Evolutionary conservation across 1,140 invertebrate species (phyloP).

Genomic region (Neelides sp.): DNA sequence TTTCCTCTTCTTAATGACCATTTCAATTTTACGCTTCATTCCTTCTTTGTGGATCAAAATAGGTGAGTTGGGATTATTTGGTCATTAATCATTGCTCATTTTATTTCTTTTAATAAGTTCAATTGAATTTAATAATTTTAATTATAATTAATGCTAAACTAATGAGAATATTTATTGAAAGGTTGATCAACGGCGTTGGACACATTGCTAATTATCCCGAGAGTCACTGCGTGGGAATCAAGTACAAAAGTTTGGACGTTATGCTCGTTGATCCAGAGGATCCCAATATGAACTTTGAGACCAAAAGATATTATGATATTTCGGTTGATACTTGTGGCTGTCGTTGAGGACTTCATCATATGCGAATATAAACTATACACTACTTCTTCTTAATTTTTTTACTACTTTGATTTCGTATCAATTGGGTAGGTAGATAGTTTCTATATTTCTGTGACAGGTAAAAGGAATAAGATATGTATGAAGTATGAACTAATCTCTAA

Average conservation of each 20-base stretch:
- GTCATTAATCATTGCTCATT: neutral
- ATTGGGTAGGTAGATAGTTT: too few relatives aligned
- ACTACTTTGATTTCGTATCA: too few relatives aligned
- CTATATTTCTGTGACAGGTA: too few relatives aligned
- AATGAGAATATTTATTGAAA: neutral
- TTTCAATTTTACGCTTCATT: slow-evolving; percentile 20
- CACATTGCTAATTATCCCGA: slow-evolving; percentile 8
- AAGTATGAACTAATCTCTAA: too few relatives aligned
- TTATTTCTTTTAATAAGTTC: neutral
- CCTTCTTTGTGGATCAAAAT: slow-evolving; percentile 16
- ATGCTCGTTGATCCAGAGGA: neutral
- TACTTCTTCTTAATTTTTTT: too few relatives aligned
- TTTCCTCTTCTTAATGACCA: slow-evolving; percentile 15
- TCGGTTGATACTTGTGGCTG: slow-evolving; percentile 17
- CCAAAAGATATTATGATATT: neutral
- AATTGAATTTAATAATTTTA: neutral
- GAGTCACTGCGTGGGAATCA: slow-evolving; percentile 11
- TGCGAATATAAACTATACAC: neutral
- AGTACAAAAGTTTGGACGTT: slow-evolving; percentile 2
- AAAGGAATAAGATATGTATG: too few relatives aligned
- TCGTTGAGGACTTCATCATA: neutral
- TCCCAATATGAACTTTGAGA: neutral
- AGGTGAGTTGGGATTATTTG: slow-evolving; percentile 10
- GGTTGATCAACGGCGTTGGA: neutral
- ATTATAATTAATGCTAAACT: neutral